phyloP scores from a whole-genome alignment of 2,888 invertebrate genomes.

The Drosophila robusta region DNA sequence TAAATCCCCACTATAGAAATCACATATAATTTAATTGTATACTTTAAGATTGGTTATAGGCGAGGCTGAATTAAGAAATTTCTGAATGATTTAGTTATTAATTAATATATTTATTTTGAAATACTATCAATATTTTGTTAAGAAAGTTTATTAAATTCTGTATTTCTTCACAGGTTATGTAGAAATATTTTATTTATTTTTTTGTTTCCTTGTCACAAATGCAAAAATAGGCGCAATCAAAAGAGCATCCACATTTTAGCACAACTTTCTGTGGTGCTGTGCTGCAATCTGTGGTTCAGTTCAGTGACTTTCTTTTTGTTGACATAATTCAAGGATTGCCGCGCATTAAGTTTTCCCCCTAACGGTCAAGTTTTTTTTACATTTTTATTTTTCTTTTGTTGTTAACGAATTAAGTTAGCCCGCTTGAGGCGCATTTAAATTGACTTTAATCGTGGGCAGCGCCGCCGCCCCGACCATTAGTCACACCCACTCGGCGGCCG shows the following conservation, averaged over 20 bases:
- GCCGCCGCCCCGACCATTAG: slow-evolving; percentile 27
- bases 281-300: slow-evolving; percentile 15
- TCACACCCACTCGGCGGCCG: slow-evolving; percentile 14
- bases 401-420: slow-evolving; percentile 56
- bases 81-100: too few relatives aligned
- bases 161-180: too few relatives aligned
- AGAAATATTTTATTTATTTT: background rate
- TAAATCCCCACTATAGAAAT: too few relatives aligned
- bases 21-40: too few relatives aligned
- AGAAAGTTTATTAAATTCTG: too few relatives aligned
- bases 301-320: slow-evolving; percentile 28
- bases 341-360: slow-evolving; percentile 5
- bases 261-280: background rate
- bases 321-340: slow-evolving; percentile 21
- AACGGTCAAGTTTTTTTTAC: slow-evolving; percentile 16
- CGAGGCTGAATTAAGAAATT: too few relatives aligned
- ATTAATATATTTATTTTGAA: too few relatives aligned
- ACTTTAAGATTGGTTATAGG: too few relatives aligned
- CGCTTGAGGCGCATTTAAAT: slow-evolving; percentile 68
- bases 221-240: background rate
- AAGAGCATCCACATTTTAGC: background rate
- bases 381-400: slow-evolving; percentile 28
- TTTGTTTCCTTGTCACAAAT: background rate
- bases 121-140: too few relatives aligned
- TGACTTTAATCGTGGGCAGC: slow-evolving; percentile 59